Conservation (phyloP, 2,888 invertebrate species). For the Drosophila merina region DNA sequence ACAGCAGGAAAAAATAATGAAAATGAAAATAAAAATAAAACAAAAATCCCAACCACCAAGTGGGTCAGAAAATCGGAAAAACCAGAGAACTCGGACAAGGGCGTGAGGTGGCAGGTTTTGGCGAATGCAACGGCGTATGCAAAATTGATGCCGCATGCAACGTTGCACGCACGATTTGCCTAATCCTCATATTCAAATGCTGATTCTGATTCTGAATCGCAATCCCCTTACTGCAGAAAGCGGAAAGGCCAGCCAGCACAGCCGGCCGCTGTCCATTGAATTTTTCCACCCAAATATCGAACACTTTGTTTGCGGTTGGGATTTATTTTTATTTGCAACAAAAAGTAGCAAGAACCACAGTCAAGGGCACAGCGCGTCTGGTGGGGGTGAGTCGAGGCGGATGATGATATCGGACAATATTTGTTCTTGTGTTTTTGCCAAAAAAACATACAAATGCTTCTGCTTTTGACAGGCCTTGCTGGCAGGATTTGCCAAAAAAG, state of each 20-base stretch:
- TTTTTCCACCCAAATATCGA: slow-evolving; percentile 14
- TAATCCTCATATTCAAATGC: slow-evolving; percentile 77
- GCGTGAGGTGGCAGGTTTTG: slow-evolving; percentile 58
- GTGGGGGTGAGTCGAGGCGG: neutral
- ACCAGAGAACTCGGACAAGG: slow-evolving; percentile 14
- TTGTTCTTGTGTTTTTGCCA: neutral
- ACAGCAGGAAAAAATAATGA: slow-evolving; percentile 2
- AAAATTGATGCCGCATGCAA: slow-evolving; percentile 47
- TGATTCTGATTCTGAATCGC: neutral
- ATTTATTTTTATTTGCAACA: slow-evolving; percentile 70
- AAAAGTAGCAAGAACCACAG: slow-evolving; percentile 11
- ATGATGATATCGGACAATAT: neutral
- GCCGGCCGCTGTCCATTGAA: slow-evolving; percentile 53
- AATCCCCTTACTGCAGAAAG: neutral
- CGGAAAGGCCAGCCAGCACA: slow-evolving; percentile 28
- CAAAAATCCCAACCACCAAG: neutral
- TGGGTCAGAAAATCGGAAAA: slow-evolving; percentile 15
- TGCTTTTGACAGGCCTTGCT: neutral
- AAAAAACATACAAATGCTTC: neutral
- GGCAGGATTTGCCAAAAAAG: neutral
- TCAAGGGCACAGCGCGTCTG: neutral
- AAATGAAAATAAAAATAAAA: neutral
- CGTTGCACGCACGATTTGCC: slow-evolving; percentile 72
- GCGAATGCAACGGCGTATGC: slow-evolving; percentile 46
- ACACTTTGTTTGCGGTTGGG: slow-evolving; percentile 71